A percentile compares a stretch with the other conserved stretches of the same genome.
Evolutionary conservation across 2,888 invertebrate species (phyloP).

Genomic region (Congeria kusceri): DNA sequence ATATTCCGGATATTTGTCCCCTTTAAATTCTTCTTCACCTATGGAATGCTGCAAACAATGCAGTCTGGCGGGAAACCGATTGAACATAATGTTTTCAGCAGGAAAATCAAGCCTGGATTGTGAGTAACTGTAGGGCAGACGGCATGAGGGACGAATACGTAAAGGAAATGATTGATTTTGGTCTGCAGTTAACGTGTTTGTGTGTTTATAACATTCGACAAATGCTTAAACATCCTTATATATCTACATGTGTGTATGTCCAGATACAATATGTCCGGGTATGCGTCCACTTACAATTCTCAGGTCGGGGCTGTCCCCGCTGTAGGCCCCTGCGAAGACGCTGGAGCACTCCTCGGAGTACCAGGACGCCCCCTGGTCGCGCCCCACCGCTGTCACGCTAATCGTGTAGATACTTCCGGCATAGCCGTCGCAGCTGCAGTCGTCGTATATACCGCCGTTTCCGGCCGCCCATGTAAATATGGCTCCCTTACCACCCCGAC

Average conservation of each 20-base stretch:
- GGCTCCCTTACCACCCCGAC: conserved; percentile 48
- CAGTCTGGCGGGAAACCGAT: neutral
- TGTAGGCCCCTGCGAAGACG: conserved; percentile 50
- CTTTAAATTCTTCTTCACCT: conserved; percentile 40
- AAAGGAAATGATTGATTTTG: conserved; percentile 19
- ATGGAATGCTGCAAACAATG: conserved; percentile 18
- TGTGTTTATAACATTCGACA: too few species aligned
- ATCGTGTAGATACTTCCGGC: conserved; percentile 57
- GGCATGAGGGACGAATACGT: conserved; percentile 36
- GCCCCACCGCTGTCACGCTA: conserved; percentile 42
- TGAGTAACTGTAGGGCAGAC: conserved; percentile 40
- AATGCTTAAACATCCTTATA: too few species aligned
- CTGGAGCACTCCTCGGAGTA: conserved; percentile 56
- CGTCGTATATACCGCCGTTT: conserved; percentile 50
- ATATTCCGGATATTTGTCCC: too few species aligned
- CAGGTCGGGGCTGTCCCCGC: conserved; percentile 55
- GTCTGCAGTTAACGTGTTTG: conserved; percentile 4
- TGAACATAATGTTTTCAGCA: conserved; percentile 3
- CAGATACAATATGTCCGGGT: neutral
- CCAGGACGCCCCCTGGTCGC: conserved; percentile 39
- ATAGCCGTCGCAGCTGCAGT: conserved; percentile 57
- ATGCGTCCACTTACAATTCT: conserved; percentile 41
- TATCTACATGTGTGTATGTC: too few species aligned
- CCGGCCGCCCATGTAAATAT: conserved; percentile 58
- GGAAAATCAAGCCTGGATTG: conserved; percentile 43